These are phyloP conservation scores for Uloborus plumipes DNA, from an alignment of 2,888 invertebrate genomes.

Conservation along the genomic window DNA sequence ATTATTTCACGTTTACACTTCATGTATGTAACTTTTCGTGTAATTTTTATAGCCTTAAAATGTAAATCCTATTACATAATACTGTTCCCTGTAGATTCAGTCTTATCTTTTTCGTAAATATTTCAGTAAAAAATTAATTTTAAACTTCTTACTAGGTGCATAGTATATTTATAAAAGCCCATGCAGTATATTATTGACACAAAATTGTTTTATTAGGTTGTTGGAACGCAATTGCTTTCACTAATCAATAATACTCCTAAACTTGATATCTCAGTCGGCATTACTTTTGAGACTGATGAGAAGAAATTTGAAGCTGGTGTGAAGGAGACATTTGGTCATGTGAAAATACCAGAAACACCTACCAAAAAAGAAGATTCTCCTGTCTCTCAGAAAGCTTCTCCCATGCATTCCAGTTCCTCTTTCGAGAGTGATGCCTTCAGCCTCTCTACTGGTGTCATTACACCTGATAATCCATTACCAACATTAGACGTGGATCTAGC, in stretches of 20 bases:
- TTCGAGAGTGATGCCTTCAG: conserved; percentile 71
- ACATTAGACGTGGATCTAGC: conserved; percentile 67
- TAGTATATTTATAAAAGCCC: no score
- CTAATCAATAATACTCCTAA: conserved; percentile 86
- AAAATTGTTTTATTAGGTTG: conserved; percentile 72
- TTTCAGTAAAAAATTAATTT: no score
- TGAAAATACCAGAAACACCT: conserved; percentile 47
- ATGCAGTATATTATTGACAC: neutral
- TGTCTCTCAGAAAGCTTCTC: conserved; percentile 64
- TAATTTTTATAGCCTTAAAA: no score
- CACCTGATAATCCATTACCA: conserved; percentile 68
- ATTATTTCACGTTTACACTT: no score
- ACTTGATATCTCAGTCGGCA: conserved; percentile 82
- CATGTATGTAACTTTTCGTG: no score
- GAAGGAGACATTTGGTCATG: conserved; percentile 71
- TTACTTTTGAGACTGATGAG: conserved; percentile 81
- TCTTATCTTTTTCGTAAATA: no score
- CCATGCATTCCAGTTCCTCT: conserved; percentile 69
- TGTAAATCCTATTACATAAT: no score
- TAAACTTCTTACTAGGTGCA: no score
- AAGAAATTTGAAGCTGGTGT: conserved; percentile 83
- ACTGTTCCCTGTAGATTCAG: no score
- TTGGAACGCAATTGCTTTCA: conserved; percentile 82
- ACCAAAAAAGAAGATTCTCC: conserved; percentile 52
- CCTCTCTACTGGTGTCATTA: conserved; percentile 69